Evolutionary conservation across 2,888 invertebrate species (phyloP).

Genomic region (Falcaria lacertinaria): DNA sequence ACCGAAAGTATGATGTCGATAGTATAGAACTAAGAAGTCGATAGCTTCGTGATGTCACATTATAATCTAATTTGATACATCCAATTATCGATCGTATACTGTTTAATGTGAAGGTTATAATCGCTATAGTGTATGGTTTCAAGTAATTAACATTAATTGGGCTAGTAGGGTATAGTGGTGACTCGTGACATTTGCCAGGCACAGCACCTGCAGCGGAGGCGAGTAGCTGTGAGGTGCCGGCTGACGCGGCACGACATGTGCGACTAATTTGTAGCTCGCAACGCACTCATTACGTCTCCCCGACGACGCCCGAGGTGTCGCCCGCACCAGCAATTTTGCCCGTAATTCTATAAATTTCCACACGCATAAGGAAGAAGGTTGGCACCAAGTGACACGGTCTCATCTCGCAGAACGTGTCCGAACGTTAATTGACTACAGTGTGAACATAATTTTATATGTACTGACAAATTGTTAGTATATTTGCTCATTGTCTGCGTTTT

Average conservation of each 20-base stretch:
- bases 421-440: constrained; percentile 1
- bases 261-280: constrained; percentile 70
- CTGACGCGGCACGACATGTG: constrained; percentile 71
- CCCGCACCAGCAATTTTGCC: constrained; percentile 59
- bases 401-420: constrained; percentile 31
- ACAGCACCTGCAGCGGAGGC: constrained; percentile 56
- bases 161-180: constrained; percentile 14
- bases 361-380: constrained; percentile 51
- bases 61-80: no score
- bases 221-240: constrained; percentile 56
- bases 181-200: constrained; percentile 59
- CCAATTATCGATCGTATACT: no score
- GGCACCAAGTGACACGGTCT: constrained; percentile 29
- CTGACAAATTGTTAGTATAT: not conserved
- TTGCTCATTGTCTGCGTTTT: not conserved
- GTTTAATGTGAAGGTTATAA: no score
- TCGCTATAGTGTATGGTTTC: no score
- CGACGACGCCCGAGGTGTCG: constrained; percentile 69
- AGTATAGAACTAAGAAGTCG: no score
- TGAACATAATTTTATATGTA: not conserved
- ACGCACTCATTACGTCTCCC: constrained; percentile 64
- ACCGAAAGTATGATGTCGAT: no score
- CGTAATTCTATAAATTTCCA: constrained; percentile 68
- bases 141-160: no score
- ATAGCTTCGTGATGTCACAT: no score